Evolutionary conservation across 2,888 invertebrate species (phyloP).

Genomic region (Cataglyphis livida): DNA sequence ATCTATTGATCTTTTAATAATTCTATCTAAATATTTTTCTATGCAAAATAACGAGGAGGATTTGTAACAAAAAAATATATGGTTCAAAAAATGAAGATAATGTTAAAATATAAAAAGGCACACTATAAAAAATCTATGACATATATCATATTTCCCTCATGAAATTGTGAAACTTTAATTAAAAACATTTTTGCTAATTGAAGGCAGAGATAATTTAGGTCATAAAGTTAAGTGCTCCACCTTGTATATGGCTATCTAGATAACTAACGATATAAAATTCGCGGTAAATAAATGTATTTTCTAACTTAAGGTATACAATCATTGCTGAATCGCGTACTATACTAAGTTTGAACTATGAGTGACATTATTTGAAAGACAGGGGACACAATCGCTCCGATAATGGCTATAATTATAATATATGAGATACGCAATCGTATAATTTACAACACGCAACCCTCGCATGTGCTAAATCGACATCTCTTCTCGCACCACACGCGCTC

Average conservation of each 20-base stretch:
- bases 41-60: no score
- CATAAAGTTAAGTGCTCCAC: neutral
- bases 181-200: neutral
- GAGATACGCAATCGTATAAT: neutral
- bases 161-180: neutral
- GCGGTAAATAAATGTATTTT: neutral
- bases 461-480: constrained; percentile 60
- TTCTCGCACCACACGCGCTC: constrained; percentile 19
- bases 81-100: neutral
- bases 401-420: neutral
- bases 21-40: no score
- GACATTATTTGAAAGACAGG: neutral
- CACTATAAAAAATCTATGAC: neutral
- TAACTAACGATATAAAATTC: neutral
- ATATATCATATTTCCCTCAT: neutral
- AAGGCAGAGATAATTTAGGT: neutral
- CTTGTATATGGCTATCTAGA: neutral
- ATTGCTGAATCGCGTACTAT: neutral
- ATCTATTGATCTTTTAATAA: no score
- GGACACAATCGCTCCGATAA: neutral
- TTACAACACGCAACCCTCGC: neutral
- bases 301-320: neutral
- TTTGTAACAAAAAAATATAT: no score
- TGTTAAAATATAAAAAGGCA: neutral
- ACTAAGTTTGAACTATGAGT: neutral